Evolutionary conservation across 2,113 vertebrate genomes (phyloP), one percentile per base, ranked within the genome.

Genomic region (Noturus placidus): DNA sequence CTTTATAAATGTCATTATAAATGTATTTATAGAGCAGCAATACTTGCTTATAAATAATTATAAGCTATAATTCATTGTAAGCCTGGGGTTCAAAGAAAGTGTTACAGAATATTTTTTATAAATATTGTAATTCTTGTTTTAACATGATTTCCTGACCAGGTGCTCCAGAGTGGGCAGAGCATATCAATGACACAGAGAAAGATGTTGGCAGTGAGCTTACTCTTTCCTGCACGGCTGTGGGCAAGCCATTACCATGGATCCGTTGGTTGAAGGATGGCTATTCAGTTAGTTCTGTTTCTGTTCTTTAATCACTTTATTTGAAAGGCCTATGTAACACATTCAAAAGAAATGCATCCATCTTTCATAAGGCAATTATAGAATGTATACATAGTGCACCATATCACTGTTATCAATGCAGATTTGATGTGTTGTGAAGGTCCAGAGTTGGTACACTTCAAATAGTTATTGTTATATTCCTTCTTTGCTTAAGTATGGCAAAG

Each of bases 131-230:
- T 57, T 57, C 8, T 59, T 42, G 17, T 17, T 13, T 35, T 86
- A n/a, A 17, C 86, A 20, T n/a, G 2, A 52, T 77, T 13, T 54
- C 57, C 9, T 90, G 5, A 84, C 61, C 90, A 99, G 98, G 97
- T 77, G 95, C 95, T 91, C 98, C 98, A 0, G 97, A 99, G 92
- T 99, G 98, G 98, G 97, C 99, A 0, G 96, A 97, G 90, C 97
- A 98, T 86, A 98, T 99, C 93, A 99, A 99, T 92, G 97, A 99
- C 93, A 99, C 98, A 19, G 97, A 98, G 89, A 96, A 95, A 88
- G 98, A 99, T 91, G 96, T 99, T 81, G 98, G 97, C 88, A 98
- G 97, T 57, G 97, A 98, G 86, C 96, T 99, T 35, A 97, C 96
- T 50, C 97, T 98, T 96, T 96, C 97, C 77, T 99, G 98, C 27